Percentiles rank a stretch among this genome's conserved stretches.
phyloP scores from a whole-genome alignment of 2,888 invertebrate genomes.

The Eueremaeus valkanovi region DNA sequence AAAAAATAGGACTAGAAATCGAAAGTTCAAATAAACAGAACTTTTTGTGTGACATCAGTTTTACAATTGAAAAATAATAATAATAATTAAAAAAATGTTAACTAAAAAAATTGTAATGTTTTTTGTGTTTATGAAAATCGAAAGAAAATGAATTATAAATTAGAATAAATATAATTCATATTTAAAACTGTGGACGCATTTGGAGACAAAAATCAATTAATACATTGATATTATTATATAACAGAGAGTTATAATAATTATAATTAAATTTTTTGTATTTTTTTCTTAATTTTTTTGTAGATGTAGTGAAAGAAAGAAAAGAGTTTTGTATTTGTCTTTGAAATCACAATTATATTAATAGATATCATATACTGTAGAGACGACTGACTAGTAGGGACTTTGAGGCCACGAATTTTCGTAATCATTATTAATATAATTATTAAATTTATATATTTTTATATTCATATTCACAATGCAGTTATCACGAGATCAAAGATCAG shows the following conservation, averaged over 20 bases:
- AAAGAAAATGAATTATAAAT: no score
- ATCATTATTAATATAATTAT: no score
- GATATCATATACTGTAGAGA: background rate
- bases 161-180: no score
- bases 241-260: no score
- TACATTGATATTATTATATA: no score
- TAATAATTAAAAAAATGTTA: background rate
- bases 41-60: background rate
- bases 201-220: no score
- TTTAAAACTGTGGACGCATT: background rate
- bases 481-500: slow-evolving; percentile 1
- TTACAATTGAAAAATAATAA: background rate
- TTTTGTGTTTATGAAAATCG: no score
- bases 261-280: no score
- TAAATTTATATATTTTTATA: no score
- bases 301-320: background rate
- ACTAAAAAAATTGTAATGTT: no score
- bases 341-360: background rate
- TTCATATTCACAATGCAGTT: background rate
- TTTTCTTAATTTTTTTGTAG: no score
- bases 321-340: background rate
- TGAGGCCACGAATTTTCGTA: background rate
- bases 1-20: background rate
- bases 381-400: background rate
- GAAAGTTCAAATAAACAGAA: background rate